phyloP scores from a whole-genome alignment of 2,797 vertebrate species.

The Scomberomorus guttatus region DNA sequence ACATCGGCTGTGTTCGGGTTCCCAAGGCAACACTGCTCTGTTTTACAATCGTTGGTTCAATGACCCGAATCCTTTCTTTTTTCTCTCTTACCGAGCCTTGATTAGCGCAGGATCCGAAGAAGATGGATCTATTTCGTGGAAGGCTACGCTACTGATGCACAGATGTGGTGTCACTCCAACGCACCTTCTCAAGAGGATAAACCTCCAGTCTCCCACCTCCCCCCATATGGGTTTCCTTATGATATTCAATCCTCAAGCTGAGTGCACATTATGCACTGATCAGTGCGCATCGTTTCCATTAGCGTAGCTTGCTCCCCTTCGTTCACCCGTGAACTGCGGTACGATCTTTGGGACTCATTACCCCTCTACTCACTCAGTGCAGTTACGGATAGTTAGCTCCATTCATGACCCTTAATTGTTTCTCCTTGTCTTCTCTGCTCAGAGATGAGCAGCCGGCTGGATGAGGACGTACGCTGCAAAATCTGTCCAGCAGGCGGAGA shows the following conservation, averaged over 20 bases:
- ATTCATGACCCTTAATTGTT: slow-evolving; percentile 75
- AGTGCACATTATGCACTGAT: slow-evolving; percentile 78
- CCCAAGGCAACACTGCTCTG: slow-evolving; percentile 87
- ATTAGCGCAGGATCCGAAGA: slow-evolving; percentile 74
- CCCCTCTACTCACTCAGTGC: slow-evolving; percentile 55
- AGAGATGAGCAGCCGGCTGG: slow-evolving; percentile 39
- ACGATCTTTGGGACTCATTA: slow-evolving; percentile 78
- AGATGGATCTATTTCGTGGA: slow-evolving; percentile 65
- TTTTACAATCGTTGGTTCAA: slow-evolving; percentile 76
- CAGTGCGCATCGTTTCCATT: slow-evolving; percentile 82
- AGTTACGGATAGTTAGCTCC: slow-evolving; percentile 75
- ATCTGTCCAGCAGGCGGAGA: slow-evolving; percentile 72
- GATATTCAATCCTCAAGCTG: slow-evolving; percentile 75
- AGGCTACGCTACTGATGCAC: slow-evolving; percentile 69
- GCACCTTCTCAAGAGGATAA: slow-evolving; percentile 60
- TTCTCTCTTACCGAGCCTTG: slow-evolving; percentile 63
- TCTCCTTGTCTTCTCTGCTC: slow-evolving; percentile 69
- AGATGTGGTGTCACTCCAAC: slow-evolving; percentile 79
- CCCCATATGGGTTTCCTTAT: slow-evolving; percentile 69
- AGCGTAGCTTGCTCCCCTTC: slow-evolving; percentile 62
- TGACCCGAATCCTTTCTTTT: slow-evolving; percentile 61
- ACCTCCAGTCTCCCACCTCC: slow-evolving; percentile 30
- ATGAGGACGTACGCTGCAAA: slow-evolving; percentile 4
- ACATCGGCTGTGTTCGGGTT: slow-evolving; percentile 90
- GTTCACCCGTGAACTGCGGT: slow-evolving; percentile 78